Conservation (phyloP, 2,797 vertebrate genomes). For the Gymnothorax reevesii region DNA sequence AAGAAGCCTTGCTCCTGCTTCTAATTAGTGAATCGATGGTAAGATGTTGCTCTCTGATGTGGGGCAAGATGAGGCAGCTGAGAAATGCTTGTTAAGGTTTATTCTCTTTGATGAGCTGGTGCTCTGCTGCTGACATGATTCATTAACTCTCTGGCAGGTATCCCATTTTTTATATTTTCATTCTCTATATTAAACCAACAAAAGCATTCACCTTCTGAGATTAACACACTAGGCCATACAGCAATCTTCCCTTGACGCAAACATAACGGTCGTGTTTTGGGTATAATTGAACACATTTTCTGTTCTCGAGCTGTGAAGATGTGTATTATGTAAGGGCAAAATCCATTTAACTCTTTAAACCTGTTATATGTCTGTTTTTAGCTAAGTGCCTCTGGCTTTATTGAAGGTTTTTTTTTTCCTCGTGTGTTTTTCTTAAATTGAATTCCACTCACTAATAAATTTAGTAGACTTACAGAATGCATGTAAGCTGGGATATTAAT, state of each 20-base stretch:
- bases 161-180: background rate
- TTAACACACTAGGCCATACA: too few relatives aligned
- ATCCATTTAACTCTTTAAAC: background rate
- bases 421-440: background rate
- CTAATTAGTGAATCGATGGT: slow-evolving; percentile 99
- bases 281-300: background rate
- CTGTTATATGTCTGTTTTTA: background rate
- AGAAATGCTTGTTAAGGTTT: slow-evolving; percentile 19
- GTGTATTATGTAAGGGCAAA: background rate
- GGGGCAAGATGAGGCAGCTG: background rate
- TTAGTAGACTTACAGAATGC: background rate
- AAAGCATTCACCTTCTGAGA: background rate
- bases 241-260: background rate
- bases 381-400: background rate
- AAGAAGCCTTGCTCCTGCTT: slow-evolving; percentile 92
- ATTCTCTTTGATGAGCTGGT: slow-evolving; percentile 9
- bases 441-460: too few relatives aligned
- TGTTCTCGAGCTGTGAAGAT: background rate
- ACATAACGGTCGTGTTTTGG: background rate
- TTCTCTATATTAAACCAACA: slow-evolving; percentile 7
- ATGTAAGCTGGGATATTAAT: background rate
- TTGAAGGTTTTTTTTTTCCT: background rate
- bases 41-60: slow-evolving; percentile 56
- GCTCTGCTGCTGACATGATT: background rate
- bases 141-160: slow-evolving; percentile 17